Evolutionary conservation across 2,113 vertebrate species (phyloP), one percentile per base, ranked within the genome.

Genomic region (Otolemur garnettii): DNA sequence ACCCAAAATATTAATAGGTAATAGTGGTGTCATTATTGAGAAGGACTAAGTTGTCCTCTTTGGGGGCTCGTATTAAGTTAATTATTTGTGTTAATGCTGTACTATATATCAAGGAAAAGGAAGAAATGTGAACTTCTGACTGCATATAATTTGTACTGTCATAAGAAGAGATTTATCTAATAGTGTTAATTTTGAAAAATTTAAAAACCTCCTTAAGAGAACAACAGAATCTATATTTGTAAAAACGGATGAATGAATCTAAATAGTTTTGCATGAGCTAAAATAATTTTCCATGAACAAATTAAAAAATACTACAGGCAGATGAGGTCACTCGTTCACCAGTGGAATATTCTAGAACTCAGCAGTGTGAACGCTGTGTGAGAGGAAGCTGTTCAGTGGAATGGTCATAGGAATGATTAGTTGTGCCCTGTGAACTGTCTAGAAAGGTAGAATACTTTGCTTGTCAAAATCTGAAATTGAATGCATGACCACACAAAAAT

Each of bases 151-250:
- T 75, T 72, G 4, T 2, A n/a, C 8, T 80, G 38, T 30, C 84
- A 11, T 57, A 33, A 62, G 84, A 42, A 93, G n/a, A 50, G 71
- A 62, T 85, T 89, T 77, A 83, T 74, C 74, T 42, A 88, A 30
- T 68, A 13, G 33, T 79, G 24, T 79, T 82, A 90, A 60, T 95
- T 86, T 87, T 53, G 7, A 53, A 66, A 80, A 91, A 35, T 50
- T 28, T 4, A 33, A 64, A 84, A 80, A 66, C 10, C 22, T 91
- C 26, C 45, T 69, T 68, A 26, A 64, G 12, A 69, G 10, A 84
- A 8, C 7, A 42, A 92, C 8, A 38, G 71, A 91, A 0, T 7
- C 30, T 78, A 0, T 71, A 45, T 88, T 68, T 84, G 2, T 87
- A 35, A 57, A 82, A 53, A 57, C 8, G 55, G 45, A 50, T 22